Percentiles rank a stretch among this genome's conserved stretches.
These are phyloP conservation scores for Copidosoma floridanum DNA, from an alignment of 1,140 invertebrate species.

Conservation along the genomic window DNA sequence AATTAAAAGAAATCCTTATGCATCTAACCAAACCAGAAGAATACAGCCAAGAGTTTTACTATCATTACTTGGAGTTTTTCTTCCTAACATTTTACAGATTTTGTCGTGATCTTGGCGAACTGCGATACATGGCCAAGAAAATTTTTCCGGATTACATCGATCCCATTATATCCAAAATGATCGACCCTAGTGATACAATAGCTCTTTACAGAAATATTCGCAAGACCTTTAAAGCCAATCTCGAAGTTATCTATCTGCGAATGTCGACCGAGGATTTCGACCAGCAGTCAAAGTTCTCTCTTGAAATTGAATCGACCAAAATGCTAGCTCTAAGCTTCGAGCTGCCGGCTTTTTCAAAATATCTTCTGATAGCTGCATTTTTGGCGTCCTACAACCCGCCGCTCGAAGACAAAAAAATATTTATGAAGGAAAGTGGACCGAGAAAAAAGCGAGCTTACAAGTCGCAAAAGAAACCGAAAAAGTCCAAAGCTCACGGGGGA, in stretches of 20 bases:
- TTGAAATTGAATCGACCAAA: conserved; percentile 55
- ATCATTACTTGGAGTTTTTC: conserved; percentile 76
- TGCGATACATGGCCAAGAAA: conserved; percentile 69
- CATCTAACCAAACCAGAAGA: conserved; percentile 43
- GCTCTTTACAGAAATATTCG: conserved; percentile 77
- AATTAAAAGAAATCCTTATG: conserved; percentile 72
- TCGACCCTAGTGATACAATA: conserved; percentile 62
- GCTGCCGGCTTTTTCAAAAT: conserved; percentile 86
- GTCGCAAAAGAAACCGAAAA: conserved; percentile 18
- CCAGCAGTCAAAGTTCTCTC: conserved; percentile 33
- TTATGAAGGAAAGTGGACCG: conserved; percentile 73
- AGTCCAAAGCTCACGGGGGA: conserved; percentile 59
- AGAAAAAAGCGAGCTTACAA: conserved; percentile 46
- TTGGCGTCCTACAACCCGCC: conserved; percentile 87
- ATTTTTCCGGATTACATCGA: conserved; percentile 75
- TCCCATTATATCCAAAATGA: conserved; percentile 64
- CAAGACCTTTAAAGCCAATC: conserved; percentile 69
- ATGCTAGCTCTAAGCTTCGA: conserved; percentile 71
- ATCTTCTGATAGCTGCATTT: conserved; percentile 83
- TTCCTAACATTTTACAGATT: conserved; percentile 77
- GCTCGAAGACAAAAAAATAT: conserved; percentile 80
- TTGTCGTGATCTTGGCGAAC: conserved; percentile 78
- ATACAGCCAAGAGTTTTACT: conserved; percentile 62
- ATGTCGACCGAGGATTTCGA: conserved; percentile 52
- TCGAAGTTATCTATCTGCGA: conserved; percentile 77